A percentile compares a stretch with the other conserved stretches of the same genome.
phyloP scores from a whole-genome alignment of 1,140 invertebrate genomes.

The Phocides pigmalion region DNA sequence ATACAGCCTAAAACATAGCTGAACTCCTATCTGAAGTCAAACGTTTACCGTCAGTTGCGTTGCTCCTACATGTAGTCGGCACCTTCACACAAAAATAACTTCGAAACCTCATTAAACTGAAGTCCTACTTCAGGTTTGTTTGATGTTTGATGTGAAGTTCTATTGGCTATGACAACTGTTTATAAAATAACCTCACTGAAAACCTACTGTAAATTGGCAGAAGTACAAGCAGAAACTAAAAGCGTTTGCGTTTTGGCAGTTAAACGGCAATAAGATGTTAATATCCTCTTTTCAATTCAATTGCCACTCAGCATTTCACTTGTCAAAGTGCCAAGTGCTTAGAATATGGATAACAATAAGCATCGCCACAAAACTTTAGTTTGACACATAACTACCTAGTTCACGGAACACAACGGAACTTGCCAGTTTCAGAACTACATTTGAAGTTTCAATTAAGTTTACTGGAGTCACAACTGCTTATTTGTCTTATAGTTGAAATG shows the following conservation, averaged over 20 bases:
- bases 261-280: constrained; percentile 18
- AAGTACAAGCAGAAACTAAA: background rate
- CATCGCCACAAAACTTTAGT: background rate
- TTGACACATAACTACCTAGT: background rate
- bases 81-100: too few species aligned
- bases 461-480: background rate
- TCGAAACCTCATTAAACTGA: too few species aligned
- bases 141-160: too few species aligned
- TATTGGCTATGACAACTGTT: too few species aligned
- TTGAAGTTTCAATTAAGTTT: background rate
- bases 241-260: background rate
- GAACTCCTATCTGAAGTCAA: too few species aligned
- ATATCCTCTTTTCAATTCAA: constrained; percentile 19
- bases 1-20: too few species aligned
- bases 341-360: constrained; percentile 19
- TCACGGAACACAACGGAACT: background rate
- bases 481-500: background rate
- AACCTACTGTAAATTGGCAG: background rate
- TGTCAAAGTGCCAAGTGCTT: constrained; percentile 23
- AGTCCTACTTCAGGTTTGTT: too few species aligned
- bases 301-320: constrained; percentile 7
- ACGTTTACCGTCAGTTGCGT: too few species aligned
- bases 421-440: background rate
- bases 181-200: too few species aligned
- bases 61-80: too few species aligned